Percentiles rank a stretch among this genome's conserved stretches.
Conservation (phyloP, 2,888 invertebrate species). For the Sisyra nigra region DNA sequence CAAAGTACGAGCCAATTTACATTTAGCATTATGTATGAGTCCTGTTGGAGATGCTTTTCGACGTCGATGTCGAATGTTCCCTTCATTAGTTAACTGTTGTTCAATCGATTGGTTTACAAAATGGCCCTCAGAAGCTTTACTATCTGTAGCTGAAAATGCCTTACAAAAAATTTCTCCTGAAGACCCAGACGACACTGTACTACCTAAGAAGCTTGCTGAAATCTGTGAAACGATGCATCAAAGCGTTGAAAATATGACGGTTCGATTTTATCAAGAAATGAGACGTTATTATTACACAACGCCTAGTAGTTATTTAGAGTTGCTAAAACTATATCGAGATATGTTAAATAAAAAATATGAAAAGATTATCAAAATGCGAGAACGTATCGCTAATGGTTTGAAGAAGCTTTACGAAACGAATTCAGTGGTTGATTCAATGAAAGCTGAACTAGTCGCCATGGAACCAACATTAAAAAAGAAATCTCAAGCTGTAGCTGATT, state of each 20-base stretch:
- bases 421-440: slow-evolving; percentile 68
- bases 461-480: slow-evolving; percentile 68
- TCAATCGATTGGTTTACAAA: slow-evolving; percentile 91
- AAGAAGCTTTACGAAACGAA: slow-evolving; percentile 71
- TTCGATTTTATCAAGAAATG: slow-evolving; percentile 63
- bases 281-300: slow-evolving; percentile 79
- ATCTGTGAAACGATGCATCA: slow-evolving; percentile 60
- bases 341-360: slow-evolving; percentile 54
- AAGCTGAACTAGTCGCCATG: slow-evolving; percentile 62
- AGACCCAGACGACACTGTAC: slow-evolving; percentile 30
- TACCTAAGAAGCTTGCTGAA: slow-evolving; percentile 35
- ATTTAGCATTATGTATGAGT: slow-evolving; percentile 80
- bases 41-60: slow-evolving; percentile 78
- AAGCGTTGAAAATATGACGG: slow-evolving; percentile 66
- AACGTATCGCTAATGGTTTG: slow-evolving; percentile 59
- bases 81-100: slow-evolving; percentile 84
- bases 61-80: slow-evolving; percentile 83
- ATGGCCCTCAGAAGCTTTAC: slow-evolving; percentile 78
- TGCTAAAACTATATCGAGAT: slow-evolving; percentile 60
- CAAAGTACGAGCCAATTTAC: slow-evolving; percentile 65
- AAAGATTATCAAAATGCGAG: slow-evolving; percentile 45
- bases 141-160: slow-evolving; percentile 64
- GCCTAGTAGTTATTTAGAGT: slow-evolving; percentile 77
- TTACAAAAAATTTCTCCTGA: slow-evolving; percentile 35
- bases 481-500: slow-evolving; percentile 53